Percentiles rank a stretch among this genome's conserved stretches.
These are phyloP conservation scores for Mycogona germanica DNA, from an alignment of 2,888 invertebrate species.

Conservation along the genomic window DNA sequence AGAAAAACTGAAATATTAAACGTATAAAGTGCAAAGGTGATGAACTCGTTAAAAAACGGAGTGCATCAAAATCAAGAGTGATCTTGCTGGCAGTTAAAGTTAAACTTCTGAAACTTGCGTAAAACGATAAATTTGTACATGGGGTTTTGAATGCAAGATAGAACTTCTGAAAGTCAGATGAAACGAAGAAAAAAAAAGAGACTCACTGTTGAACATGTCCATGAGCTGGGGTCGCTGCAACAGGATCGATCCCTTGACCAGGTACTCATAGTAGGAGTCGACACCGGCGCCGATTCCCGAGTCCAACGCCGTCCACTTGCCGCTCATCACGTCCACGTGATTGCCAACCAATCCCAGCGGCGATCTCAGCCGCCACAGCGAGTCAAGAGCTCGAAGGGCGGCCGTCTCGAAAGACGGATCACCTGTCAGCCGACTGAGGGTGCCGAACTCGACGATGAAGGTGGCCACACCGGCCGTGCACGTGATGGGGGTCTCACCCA, in stretches of 20 bases:
- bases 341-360: slow-evolving; percentile 76
- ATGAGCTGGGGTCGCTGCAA: slow-evolving; percentile 81
- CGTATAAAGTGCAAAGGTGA: no score
- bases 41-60: no score
- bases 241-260: slow-evolving; percentile 89
- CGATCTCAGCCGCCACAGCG: slow-evolving; percentile 75
- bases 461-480: slow-evolving; percentile 98
- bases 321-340: slow-evolving; percentile 88
- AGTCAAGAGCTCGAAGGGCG: slow-evolving; percentile 66
- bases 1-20: no score
- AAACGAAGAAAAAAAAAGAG: slow-evolving; percentile 14
- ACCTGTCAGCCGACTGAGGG: slow-evolving; percentile 82
- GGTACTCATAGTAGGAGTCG: slow-evolving; percentile 96
- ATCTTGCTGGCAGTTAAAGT: no score
- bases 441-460: slow-evolving; percentile 91
- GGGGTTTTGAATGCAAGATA: no score
- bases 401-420: slow-evolving; percentile 82
- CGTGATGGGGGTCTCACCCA: slow-evolving; percentile 88
- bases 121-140: no score
- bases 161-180: no score
- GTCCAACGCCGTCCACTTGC: slow-evolving; percentile 95
- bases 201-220: slow-evolving; percentile 63
- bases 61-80: no score
- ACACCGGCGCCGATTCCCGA: slow-evolving; percentile 95
- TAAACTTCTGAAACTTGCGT: no score